These are phyloP conservation scores for Campylomormyrus tamandua DNA, from an alignment of 2,113 vertebrate genomes.

Conservation along the genomic window DNA sequence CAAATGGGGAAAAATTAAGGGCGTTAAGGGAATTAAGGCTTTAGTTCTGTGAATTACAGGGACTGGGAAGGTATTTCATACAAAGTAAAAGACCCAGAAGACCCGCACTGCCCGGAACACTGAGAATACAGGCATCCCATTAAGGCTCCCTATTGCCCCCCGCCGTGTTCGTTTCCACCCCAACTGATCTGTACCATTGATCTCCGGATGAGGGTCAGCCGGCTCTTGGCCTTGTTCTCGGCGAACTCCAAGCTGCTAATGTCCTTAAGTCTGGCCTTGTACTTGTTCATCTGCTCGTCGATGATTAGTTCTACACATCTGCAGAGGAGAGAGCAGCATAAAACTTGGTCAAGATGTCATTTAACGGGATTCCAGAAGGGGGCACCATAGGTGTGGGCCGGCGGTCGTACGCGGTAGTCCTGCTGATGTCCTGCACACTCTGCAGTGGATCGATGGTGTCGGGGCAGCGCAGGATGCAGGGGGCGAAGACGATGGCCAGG, in stretches of 20 bases:
- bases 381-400: background rate
- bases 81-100: background rate
- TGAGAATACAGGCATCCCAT: background rate
- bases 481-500: slow-evolving; percentile 94
- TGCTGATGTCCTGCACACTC: slow-evolving; percentile 94
- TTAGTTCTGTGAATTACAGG: background rate
- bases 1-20: background rate
- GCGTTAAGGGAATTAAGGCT: background rate
- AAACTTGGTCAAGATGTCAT: background rate
- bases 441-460: slow-evolving; percentile 88
- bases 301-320: slow-evolving; percentile 94
- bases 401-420: slow-evolving; percentile 86
- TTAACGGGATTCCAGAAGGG: background rate
- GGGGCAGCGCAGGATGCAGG: slow-evolving; percentile 91
- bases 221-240: slow-evolving; percentile 91
- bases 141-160: background rate
- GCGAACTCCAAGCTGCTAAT: slow-evolving; percentile 95
- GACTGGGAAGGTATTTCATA: background rate
- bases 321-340: background rate
- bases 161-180: background rate
- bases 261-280: slow-evolving; percentile 88
- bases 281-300: slow-evolving; percentile 96
- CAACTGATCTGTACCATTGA: slow-evolving; percentile 78
- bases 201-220: slow-evolving; percentile 83
- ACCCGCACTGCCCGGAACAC: background rate